phyloP scores from a whole-genome alignment of 2,797 vertebrate species.

The Acridotheres tristis region DNA sequence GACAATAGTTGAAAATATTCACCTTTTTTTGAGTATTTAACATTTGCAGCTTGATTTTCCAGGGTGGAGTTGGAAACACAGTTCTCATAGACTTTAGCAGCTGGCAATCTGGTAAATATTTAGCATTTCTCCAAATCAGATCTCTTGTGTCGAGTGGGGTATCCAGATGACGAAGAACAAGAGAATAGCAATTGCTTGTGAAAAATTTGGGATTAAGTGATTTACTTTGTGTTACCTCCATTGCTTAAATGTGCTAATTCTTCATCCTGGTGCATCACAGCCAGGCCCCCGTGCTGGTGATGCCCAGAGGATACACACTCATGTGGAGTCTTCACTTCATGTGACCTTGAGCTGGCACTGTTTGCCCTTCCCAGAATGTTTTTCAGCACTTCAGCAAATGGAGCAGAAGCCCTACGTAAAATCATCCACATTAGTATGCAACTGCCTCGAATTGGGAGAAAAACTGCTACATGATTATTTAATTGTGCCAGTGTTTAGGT shows the following conservation, averaged over 20 bases:
- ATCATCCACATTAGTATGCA: background rate
- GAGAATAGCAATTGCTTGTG: background rate
- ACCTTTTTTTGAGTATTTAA: background rate
- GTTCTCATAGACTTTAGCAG: background rate
- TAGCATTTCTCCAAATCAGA: background rate
- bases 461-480: background rate
- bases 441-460: background rate
- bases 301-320: fast-evolving
- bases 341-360: constrained; percentile 2
- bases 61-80: background rate
- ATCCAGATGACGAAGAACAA: background rate
- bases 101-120: background rate
- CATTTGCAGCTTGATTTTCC: background rate
- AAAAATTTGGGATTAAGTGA: background rate
- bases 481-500: background rate
- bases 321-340: background rate
- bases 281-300: background rate
- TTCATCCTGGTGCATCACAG: background rate
- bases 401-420: background rate
- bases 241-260: background rate
- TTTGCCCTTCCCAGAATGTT: background rate
- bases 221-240: background rate
- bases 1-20: background rate
- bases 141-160: background rate
- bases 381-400: constrained; percentile 3